Evolutionary conservation across 2,113 vertebrate species (phyloP).

Genomic region (Hippolais icterina): DNA sequence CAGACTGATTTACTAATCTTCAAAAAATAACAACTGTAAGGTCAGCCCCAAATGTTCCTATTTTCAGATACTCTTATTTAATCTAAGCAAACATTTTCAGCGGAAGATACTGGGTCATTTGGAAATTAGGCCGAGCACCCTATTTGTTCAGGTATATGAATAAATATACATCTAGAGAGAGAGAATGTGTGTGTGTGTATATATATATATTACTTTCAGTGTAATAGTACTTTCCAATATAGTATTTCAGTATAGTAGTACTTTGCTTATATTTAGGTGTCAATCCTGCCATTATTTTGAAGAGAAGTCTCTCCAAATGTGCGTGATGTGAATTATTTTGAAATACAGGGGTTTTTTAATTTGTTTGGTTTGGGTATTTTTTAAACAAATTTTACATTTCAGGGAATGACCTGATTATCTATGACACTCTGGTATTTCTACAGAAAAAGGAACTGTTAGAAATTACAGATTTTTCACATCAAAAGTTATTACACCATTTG

Average conservation of each 20-base stretch:
- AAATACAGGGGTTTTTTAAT: rapidly evolving
- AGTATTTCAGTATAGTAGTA: background rate
- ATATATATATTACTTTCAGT: background rate
- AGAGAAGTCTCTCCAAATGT: background rate
- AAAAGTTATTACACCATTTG: background rate
- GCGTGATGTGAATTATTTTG: background rate
- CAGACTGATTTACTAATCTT: background rate
- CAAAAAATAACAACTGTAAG: background rate
- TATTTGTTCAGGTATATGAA: background rate
- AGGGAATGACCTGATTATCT: background rate
- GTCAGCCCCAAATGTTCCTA: background rate
- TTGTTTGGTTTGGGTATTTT: background rate
- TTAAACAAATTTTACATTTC: background rate
- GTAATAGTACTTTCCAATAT: background rate
- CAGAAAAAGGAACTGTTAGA: background rate
- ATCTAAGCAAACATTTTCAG: background rate
- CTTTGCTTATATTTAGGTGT: background rate
- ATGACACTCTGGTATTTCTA: background rate
- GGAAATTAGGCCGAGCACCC: background rate
- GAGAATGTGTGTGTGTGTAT: background rate
- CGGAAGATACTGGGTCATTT: background rate
- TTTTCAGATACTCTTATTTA: background rate
- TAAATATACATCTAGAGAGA: too few relatives aligned
- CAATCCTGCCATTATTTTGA: background rate
- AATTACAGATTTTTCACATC: background rate